Conservation (phyloP, 2,113 vertebrate species). For the Toxotes jaculatrix region DNA sequence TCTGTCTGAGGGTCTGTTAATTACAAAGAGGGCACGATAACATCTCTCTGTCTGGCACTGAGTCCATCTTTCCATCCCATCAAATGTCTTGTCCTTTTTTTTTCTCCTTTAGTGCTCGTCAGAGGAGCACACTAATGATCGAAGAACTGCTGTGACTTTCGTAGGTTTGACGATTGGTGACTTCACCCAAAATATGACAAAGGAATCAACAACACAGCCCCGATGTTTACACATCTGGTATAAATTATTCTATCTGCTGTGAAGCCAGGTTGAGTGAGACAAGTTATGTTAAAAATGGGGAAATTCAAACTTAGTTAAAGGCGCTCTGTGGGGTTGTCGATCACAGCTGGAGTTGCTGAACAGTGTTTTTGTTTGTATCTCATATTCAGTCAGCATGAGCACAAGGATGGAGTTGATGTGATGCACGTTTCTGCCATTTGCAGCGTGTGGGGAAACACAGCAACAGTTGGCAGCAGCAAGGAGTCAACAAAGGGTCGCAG, state of each 20-base stretch:
- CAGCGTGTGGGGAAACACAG: no score
- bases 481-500: no score
- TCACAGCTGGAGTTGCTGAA: no score
- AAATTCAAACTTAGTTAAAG: no score
- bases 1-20: slow-evolving; percentile 56
- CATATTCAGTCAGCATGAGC: no score
- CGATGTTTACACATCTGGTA: neutral
- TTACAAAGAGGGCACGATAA: slow-evolving; percentile 65
- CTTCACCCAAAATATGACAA: neutral
- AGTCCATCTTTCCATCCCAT: neutral
- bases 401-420: no score
- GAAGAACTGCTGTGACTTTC: neutral
- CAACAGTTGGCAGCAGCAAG: no score
- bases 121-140: neutral
- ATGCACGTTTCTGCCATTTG: no score
- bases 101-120: neutral
- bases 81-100: neutral
- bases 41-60: slow-evolving; percentile 39
- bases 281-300: neutral
- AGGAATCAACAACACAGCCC: neutral
- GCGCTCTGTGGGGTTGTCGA: no score
- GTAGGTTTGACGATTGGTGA: neutral
- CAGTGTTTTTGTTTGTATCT: no score
- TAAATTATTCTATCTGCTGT: neutral
- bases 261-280: neutral